Evolutionary conservation across 2,797 vertebrate genomes (phyloP).

Genomic region (Rachycentron canadum): DNA sequence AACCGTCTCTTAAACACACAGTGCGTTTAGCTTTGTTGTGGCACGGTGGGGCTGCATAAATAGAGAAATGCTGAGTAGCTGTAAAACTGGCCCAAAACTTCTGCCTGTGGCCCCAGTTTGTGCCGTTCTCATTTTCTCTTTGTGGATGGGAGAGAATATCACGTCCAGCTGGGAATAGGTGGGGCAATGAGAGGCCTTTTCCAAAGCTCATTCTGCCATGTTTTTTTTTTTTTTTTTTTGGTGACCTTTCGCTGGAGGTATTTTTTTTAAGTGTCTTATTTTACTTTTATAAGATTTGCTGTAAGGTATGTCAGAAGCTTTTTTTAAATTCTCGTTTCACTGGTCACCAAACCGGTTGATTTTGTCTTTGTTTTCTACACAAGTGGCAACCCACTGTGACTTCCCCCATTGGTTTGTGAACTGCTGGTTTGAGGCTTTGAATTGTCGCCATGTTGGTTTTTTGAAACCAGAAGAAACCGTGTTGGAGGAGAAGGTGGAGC

Average conservation of each 20-base stretch:
- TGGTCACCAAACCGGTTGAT: no score
- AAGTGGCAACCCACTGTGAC: no score
- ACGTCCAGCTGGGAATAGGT: slow-evolving; percentile 6
- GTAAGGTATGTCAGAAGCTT: not conserved
- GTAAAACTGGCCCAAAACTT: slow-evolving; percentile 49
- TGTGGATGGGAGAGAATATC: slow-evolving; percentile 12
- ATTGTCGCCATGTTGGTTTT: no score
- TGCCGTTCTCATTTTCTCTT: slow-evolving; percentile 25
- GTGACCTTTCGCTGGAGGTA: slow-evolving; percentile 14
- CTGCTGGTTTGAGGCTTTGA: no score
- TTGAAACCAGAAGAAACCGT: no score
- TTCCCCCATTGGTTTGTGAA: no score
- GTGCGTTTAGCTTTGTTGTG: slow-evolving; percentile 17
- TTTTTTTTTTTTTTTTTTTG: slow-evolving; percentile 3
- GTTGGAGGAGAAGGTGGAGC: no score
- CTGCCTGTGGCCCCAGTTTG: slow-evolving; percentile 32
- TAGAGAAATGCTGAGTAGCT: slow-evolving; percentile 41
- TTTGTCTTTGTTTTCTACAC: no score
- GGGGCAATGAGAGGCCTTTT: slow-evolving; percentile 24
- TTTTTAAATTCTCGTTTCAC: slow-evolving; percentile 5
- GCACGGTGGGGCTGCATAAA: slow-evolving; percentile 16
- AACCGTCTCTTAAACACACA: slow-evolving; percentile 15
- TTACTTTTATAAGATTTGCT: slow-evolving; percentile 7
- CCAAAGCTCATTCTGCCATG: not conserved
- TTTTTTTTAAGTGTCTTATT: slow-evolving; percentile 21